Evolutionary conservation across 2,113 vertebrate species (phyloP), one percentile per base, ranked within the genome.

Genomic region (Trinectes maculatus): DNA sequence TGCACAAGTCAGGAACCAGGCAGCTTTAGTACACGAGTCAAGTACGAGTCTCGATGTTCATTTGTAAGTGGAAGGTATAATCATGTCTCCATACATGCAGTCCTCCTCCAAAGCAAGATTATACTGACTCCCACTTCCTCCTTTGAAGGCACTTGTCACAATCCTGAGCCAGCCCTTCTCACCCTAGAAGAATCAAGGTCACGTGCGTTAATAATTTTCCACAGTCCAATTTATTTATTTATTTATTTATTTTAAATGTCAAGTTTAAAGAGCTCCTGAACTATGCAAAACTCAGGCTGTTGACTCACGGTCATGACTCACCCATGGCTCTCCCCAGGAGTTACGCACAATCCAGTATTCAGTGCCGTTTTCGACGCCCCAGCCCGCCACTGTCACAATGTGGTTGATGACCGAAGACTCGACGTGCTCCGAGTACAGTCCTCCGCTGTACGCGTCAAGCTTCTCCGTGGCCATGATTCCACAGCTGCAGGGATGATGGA

Each of bases 261-360:
- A 77, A 43, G 33, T 46, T 58, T 22, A 52, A 70, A 28, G 36
- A 73, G 31, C 46, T n/a, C 13, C 18, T 33, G 16, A 63, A 51
- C 21, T 34, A 29, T 49, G 47, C 7, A 28, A 24, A 13, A 51
- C 16, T 10, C 12, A 59, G 6, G 39, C 33, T 7, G 8, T 47
- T 39, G 24, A 28, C 26, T 40, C 42, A 46, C 49, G 21, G 18
- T 0, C n/a, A 48, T 55, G 39, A 69, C 95, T 94, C 88, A 98
- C 95, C 95, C 95, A 97, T 0, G 96, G 95, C 57, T 98, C 95
- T 0, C 95, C 95, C 95, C 96, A 97, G 0, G 96, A 99, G 51
- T 96, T 98, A 0, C 94, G 92, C 12, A 96, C 95, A n/a, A 98
- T 93, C 93, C 96, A 96, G 71, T 93, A 98, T 62, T 98, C 95